Conservation (phyloP, 2,888 invertebrate species). For the Lymantria dispar region DNA sequence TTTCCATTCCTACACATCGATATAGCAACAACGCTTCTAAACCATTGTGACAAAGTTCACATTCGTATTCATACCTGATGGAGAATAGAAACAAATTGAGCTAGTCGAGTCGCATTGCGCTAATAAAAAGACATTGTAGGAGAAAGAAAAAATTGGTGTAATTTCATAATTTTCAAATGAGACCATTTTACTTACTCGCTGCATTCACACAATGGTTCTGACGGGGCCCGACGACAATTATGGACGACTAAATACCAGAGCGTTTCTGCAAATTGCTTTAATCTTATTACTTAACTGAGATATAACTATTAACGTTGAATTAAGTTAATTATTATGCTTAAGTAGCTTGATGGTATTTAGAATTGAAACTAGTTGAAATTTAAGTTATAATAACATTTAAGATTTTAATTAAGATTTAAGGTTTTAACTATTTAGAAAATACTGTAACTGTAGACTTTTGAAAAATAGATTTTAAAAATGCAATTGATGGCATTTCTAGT, state of each 20-base stretch:
- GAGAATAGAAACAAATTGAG: constrained; percentile 77
- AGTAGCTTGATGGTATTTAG: not conserved
- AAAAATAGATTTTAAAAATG: no score
- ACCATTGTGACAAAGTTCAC: constrained; percentile 23
- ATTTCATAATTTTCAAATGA: constrained; percentile 73
- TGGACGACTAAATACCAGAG: constrained; percentile 16
- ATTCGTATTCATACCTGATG: constrained; percentile 24
- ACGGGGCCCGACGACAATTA: constrained; percentile 20
- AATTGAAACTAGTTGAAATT: not conserved
- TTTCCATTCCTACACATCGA: constrained; percentile 46
- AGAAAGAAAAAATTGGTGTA: constrained; percentile 68
- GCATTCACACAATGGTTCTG: constrained; percentile 32
- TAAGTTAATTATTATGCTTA: not conserved
- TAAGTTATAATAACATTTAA: no score
- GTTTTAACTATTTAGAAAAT: no score
- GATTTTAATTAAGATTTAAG: no score
- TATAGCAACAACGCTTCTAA: constrained; percentile 37
- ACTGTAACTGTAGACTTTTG: no score
- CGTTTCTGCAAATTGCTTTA: constrained; percentile 8
- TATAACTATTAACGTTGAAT: not conserved
- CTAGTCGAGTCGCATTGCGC: constrained; percentile 60
- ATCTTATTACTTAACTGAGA: constrained; percentile 5
- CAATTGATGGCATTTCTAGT: no score
- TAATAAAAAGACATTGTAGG: constrained; percentile 78
- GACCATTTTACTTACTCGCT: constrained; percentile 33